A percentile compares a stretch with the other conserved stretches of the same genome.
phyloP scores from a whole-genome alignment of 2,113 vertebrate species.

The Oryctolagus cuniculus region mOryCun1.1 NC_091453.1:66958001-66958500 shows the following conservation, averaged over 20 bases:
- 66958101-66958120: neutral
- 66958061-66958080: no score
- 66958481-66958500: neutral
- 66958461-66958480: neutral
- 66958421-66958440: neutral
- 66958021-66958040: no score
- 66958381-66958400: neutral
- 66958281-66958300: neutral
- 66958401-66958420: neutral
- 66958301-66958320: neutral
- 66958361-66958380: neutral
- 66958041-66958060: no score
- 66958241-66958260: neutral
- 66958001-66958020: no score
- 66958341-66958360: neutral
- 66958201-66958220: neutral
- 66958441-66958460: neutral
- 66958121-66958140: neutral
- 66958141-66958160: neutral
- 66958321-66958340: neutral
- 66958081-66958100: neutral
- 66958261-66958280: neutral
- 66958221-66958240: neutral
- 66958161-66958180: neutral
- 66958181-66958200: neutral